Evolutionary conservation across 2,113 vertebrate species (phyloP).

Genomic region (Podiceps cristatus): DNA sequence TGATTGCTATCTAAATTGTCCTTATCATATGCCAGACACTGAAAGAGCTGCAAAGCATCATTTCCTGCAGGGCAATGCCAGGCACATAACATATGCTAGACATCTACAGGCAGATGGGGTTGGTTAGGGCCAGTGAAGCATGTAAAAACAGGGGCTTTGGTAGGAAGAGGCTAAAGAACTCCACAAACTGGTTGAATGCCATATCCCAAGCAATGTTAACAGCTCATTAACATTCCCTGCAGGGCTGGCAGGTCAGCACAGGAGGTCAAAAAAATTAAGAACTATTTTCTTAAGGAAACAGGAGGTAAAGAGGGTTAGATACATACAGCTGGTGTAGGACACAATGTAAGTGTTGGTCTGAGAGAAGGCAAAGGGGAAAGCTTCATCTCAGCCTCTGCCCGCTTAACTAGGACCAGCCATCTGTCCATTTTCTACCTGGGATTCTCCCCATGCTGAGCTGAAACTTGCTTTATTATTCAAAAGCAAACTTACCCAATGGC

Average conservation of each 20-base stretch:
- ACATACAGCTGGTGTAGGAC: not conserved
- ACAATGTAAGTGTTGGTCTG: constrained; percentile 23
- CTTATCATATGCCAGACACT: constrained; percentile 56
- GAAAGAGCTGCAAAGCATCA: constrained; percentile 31
- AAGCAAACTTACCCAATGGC: constrained; percentile 67
- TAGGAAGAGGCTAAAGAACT: constrained; percentile 52
- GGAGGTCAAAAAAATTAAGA: constrained; percentile 65
- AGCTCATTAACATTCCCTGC: constrained; percentile 63
- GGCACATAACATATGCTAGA: constrained; percentile 70
- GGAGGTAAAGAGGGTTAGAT: constrained; percentile 32
- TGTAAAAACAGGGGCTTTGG: constrained; percentile 11
- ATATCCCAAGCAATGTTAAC: constrained; percentile 47
- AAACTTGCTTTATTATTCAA: constrained; percentile 79
- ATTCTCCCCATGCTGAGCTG: constrained; percentile 76
- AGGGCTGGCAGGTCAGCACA: constrained; percentile 26
- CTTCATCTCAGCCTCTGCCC: constrained; percentile 34
- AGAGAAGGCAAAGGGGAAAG: constrained; percentile 55
- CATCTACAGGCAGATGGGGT: constrained; percentile 68
- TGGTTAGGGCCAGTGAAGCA: constrained; percentile 48
- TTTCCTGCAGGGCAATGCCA: constrained; percentile 67
- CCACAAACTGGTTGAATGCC: constrained; percentile 17
- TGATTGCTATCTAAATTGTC: constrained; percentile 60
- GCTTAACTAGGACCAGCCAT: constrained; percentile 73
- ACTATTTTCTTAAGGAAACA: constrained; percentile 54
- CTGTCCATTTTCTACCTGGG: constrained; percentile 77